Evolutionary conservation across 2,888 invertebrate species (phyloP), one percentile per base, ranked within the genome.

Genomic region (Caenorhabditis wallacei): DNA sequence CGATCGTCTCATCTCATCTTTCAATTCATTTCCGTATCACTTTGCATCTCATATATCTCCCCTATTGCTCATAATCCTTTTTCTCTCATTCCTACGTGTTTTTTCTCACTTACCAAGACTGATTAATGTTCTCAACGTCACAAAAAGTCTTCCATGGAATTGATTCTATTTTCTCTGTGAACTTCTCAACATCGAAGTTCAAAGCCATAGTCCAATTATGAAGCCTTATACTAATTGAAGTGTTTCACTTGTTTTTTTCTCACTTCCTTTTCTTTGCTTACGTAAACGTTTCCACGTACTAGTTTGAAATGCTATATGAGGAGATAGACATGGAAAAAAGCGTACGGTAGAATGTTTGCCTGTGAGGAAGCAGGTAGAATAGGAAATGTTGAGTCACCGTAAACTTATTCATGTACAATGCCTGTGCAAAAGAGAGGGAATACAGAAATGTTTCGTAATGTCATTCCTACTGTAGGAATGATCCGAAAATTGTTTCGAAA

Each of bases 301-400:
- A 72, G 61, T 72, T 54, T 61, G 37, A 30, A 37, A 26, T 43
- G 51, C 66, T 51, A 30, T 53, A 53, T 46, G 22, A 2, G 56
- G 30, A 63, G 40, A 43, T 11, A 24, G 37, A 35, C 1, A 63
- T 46, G 75, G 51, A 48, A 76, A 66, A 75, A 75, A 56, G 57
- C 66, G 40, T 24, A 40, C 37, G 43, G 54, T 37, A 48, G n/a
- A 56, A 61, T 78, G 78, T 78, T 78, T 78, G 76, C 61, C 57
- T 40, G 76, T 51, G 61, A 61, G 30, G 53, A 40, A 40, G n/a
- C 40, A 40, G 71, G 51, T 46, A 70, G 46, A 30, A 63, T 10
- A 63, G 64, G 74, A 74, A 56, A 26, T 30, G 75, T 46, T 78
- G 78, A 78, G 78, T 78, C 78, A 78, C 61, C 69, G 76, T 78